Evolutionary conservation across 1,140 invertebrate species (phyloP), one percentile per base, ranked within the genome.

Genomic region (Berghia stephanieae): DNA sequence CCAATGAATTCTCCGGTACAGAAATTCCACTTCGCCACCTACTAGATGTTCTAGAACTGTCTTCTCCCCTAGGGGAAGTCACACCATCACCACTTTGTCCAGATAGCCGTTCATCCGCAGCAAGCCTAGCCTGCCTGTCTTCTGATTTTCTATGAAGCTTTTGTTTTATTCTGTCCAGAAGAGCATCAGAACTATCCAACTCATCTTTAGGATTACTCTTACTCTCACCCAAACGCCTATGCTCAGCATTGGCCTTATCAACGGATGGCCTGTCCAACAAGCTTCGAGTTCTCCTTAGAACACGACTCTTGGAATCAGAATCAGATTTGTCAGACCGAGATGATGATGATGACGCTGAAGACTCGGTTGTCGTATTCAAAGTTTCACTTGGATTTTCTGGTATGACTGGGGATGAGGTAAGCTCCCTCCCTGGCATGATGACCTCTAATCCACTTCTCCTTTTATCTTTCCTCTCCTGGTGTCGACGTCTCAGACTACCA

Each of bases 331-430:
- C n/a, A n/a, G n/a, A n/a, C n/a, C n/a, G n/a, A n/a, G n/a, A n/a
- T n/a, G n/a, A n/a, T n/a, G n/a, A n/a, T n/a, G n/a, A n/a, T n/a
- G n/a, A n/a, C n/a, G n/a, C n/a, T n/a, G n/a, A n/a, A n/a, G n/a
- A n/a, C n/a, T n/a, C n/a, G n/a, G n/a, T n/a, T n/a, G n/a, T n/a
- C n/a, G n/a, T n/a, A n/a, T n/a, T n/a, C n/a, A n/a, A n/a, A n/a
- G n/a, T n/a, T n/a, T n/a, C n/a, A n/a, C n/a, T n/a, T 13, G 31
- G n/a, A 24, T 42, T 69, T 18, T 34, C 70, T 0, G 38, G 78
- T 16, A 82, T 42, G 52, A 77, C 78, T 38, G 86, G 86, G 8
- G 86, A 87, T 3, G 85, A 70, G 2, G 84, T 84, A n/a, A 85
- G 76, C 81, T 88, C 86, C 24, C 86, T 74, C 8, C 80, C 82